A percentile compares a stretch with the other conserved stretches of the same genome.
These are phyloP conservation scores for Spatula versicolor DNA, from an alignment of 2,797 vertebrate species.

Conservation along the genomic window DNA sequence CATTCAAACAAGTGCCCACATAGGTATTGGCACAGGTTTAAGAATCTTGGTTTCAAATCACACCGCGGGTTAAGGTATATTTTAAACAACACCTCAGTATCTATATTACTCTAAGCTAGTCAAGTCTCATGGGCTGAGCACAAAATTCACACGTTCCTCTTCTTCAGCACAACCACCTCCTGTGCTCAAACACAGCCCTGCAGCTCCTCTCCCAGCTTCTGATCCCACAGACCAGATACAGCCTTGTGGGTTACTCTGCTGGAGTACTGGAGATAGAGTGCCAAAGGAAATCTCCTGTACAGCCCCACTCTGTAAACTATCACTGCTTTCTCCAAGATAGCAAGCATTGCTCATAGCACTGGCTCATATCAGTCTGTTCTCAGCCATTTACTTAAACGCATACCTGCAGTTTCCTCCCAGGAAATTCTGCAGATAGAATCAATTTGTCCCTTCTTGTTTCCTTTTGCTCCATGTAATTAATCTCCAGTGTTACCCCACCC, in stretches of 20 bases:
- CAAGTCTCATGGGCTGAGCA: neutral
- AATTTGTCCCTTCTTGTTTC: slow-evolving; percentile 53
- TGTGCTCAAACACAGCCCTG: neutral
- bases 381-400: neutral
- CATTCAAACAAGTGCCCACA: slow-evolving; percentile 51
- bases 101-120: neutral
- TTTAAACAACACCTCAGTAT: slow-evolving; percentile 36
- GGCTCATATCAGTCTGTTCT: neutral
- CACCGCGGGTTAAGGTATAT: slow-evolving; percentile 27
- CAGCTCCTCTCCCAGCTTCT: neutral
- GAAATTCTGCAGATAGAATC: slow-evolving; percentile 7
- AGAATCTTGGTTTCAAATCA: slow-evolving; percentile 56
- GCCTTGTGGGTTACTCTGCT: neutral
- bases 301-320: neutral
- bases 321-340: neutral
- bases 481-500: slow-evolving; percentile 32
- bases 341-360: neutral
- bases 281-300: neutral
- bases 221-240: neutral
- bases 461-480: slow-evolving; percentile 17
- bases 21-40: slow-evolving; percentile 57
- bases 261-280: neutral
- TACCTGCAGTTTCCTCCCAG: slow-evolving; percentile 10
- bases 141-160: neutral
- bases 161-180: neutral